Percentiles rank a stretch among this genome's conserved stretches.
Evolutionary conservation across 2,797 vertebrate species (phyloP).

Genomic region (Rhabdomys pumilio): DNA sequence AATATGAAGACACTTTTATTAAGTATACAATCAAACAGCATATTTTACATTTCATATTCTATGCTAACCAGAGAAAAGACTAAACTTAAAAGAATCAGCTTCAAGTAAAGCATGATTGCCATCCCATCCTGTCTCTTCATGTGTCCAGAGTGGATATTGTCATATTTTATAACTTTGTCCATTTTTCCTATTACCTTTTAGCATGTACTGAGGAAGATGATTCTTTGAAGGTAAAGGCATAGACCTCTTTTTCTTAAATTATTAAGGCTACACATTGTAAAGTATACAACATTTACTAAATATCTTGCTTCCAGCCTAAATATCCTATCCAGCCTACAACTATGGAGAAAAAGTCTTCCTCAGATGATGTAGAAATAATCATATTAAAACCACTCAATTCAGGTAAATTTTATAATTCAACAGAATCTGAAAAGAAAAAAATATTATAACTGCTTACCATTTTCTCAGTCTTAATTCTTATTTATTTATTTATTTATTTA

Average conservation of each 20-base stretch:
- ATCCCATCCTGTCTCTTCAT: neutral
- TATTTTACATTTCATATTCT: neutral
- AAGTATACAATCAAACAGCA: neutral
- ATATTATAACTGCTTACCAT: neutral
- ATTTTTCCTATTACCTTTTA: neutral
- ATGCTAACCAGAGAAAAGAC: neutral
- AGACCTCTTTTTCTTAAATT: neutral
- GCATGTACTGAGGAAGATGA: neutral
- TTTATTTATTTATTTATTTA: neutral
- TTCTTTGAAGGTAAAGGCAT: neutral
- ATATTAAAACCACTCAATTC: neutral
- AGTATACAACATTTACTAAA: neutral
- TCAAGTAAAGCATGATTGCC: too few relatives aligned
- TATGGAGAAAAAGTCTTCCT: neutral
- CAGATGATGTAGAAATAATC: neutral
- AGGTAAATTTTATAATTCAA: constrained; percentile 15
- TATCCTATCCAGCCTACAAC: neutral
- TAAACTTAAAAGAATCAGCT: neutral
- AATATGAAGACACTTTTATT: neutral
- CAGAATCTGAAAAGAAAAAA: neutral
- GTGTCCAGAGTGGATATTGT: neutral
- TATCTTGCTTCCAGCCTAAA: neutral
- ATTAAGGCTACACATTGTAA: neutral
- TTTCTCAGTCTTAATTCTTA: neutral
- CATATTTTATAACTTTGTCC: neutral